Base-by-base conservation (phyloP, 2,113 vertebrate genomes). In the Rynchops niger region DNA sequence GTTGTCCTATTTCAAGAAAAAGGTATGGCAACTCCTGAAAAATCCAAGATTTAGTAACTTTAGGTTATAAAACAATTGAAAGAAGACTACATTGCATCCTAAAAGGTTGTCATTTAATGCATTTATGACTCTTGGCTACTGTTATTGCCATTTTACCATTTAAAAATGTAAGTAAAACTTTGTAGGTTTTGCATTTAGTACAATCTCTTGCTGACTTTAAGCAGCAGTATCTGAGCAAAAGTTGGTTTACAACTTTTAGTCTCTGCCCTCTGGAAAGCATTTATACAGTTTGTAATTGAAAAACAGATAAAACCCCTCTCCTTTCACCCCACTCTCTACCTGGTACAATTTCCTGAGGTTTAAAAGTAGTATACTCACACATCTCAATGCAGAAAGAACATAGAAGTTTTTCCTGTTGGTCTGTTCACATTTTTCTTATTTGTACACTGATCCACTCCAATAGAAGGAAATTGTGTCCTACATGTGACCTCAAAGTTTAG, bases 401-500 rank as follows among this genome's bases (percentile, higher is more conserved):
- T 5, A 78, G 14, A 80, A 62, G 5, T 32, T 86, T 59, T 42
- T 59, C 32, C 34, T 63, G 32, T 42, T 74, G 11, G 12, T 52
- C 80, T 63, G 63, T 43, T 88, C 95, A 92, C 36, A 43, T 95
- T 96, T 90, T 97, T 96, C 74, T 85, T 74, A 90, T 96, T 90
- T 96, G 59, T 74, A 82, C 59, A 19, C 79, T 92, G 94, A 95
- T 93, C 92, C 90, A 65, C 59, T 92, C 65, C 49, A 95, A 58
- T 2, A 91, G 42, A 78, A 96, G 90, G 90, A 96, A 97, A 97
- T 94, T 96, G 78, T 95, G 90, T 69, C 88, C 93, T 58, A 63
- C 29, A 19, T 82, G 56, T 97, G 95, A 97, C 95, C 92, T 93
- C 82, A 0, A 77, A 82, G 43, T n/a, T 85, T 82, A 90, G 72